These are phyloP conservation scores for Paedocypris sp. DNA, from an alignment of 2,113 vertebrate species.

Conservation along the genomic window DNA sequence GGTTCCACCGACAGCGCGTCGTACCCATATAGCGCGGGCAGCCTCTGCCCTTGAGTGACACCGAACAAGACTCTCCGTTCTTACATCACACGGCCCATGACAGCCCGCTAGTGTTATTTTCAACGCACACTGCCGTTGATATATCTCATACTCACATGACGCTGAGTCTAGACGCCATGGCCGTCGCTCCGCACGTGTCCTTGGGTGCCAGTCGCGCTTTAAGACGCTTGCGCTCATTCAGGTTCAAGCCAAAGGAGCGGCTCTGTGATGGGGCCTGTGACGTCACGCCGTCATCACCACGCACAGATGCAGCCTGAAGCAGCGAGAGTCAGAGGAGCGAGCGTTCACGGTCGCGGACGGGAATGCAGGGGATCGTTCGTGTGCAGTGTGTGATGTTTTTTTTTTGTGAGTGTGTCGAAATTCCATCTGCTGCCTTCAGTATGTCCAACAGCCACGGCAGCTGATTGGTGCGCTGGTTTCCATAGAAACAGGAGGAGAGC, in stretches of 20 bases:
- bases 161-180: conserved; percentile 61
- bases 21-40: no score
- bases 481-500: conserved; percentile 70
- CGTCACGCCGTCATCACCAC: conserved; percentile 54
- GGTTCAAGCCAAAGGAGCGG: conserved; percentile 3
- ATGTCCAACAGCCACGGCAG: conserved; percentile 46
- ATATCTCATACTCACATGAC: conserved; percentile 65
- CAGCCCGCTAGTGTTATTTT: neutral
- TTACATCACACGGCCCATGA: conserved; percentile 49
- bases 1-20: no score
- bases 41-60: no score
- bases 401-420: neutral
- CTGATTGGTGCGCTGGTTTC: conserved; percentile 63
- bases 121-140: neutral
- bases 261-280: conserved; percentile 40
- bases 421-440: conserved; percentile 50
- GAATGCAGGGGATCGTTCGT: neutral
- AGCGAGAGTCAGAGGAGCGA: neutral
- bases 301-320: conserved; percentile 18
- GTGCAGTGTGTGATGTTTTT: neutral
- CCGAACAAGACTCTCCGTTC: no score
- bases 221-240: conserved; percentile 33
- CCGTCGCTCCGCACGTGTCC: conserved; percentile 38
- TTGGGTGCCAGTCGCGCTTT: conserved; percentile 31
- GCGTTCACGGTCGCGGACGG: neutral